Percentiles rank a stretch among this genome's conserved stretches.
phyloP scores from a whole-genome alignment of 2,888 invertebrate genomes.

The Malacosoma neustria region DNA sequence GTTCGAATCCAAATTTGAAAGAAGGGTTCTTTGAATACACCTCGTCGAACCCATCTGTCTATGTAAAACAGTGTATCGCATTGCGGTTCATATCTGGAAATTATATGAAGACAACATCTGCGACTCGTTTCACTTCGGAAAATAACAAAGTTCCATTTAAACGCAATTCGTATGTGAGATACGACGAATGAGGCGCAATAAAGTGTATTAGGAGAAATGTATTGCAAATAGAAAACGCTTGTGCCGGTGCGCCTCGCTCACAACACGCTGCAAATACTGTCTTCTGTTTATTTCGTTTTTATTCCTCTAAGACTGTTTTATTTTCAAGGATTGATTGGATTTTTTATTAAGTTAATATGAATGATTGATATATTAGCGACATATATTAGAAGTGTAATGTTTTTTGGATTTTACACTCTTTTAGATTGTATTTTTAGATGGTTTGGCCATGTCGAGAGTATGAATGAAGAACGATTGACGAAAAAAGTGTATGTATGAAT shows the following conservation, averaged over 20 bases:
- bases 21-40: too few relatives aligned
- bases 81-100: constrained; percentile 39
- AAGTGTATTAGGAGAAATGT: constrained; percentile 61
- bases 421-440: too few relatives aligned
- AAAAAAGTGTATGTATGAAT: too few relatives aligned
- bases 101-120: constrained; percentile 58
- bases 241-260: constrained; percentile 15
- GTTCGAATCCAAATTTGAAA: too few relatives aligned
- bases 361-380: too few relatives aligned
- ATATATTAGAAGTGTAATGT: too few relatives aligned
- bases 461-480: too few relatives aligned
- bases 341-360: too few relatives aligned
- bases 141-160: constrained; percentile 70
- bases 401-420: too few relatives aligned
- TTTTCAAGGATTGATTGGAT: not conserved
- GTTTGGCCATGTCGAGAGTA: too few relatives aligned
- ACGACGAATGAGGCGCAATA: constrained; percentile 64
- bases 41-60: constrained; percentile 41
- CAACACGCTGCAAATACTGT: not conserved
- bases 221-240: constrained; percentile 57
- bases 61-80: constrained; percentile 44
- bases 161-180: constrained; percentile 69
- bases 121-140: constrained; percentile 48
- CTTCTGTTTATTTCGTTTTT: not conserved
- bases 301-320: not conserved